Evolutionary conservation across 2,797 vertebrate species (phyloP).

Genomic region (Chrosomus eos): DNA sequence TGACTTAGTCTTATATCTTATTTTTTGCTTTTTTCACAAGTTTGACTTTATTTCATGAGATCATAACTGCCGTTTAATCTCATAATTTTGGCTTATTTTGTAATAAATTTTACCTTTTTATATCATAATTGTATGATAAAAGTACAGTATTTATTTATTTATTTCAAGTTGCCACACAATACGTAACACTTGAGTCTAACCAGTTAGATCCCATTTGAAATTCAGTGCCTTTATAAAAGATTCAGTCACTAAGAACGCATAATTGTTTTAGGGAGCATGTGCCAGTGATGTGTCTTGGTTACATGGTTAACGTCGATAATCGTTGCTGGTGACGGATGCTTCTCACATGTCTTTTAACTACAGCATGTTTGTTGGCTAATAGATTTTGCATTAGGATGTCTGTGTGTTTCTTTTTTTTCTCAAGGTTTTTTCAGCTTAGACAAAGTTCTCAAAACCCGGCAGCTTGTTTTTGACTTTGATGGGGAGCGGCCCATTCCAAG

Average conservation of each 20-base stretch:
- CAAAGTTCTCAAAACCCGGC: constrained; percentile 70
- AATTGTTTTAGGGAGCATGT: constrained; percentile 16
- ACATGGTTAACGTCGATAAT: constrained; percentile 12
- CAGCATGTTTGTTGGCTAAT: neutral
- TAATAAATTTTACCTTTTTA: neutral
- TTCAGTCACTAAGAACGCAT: constrained; percentile 15
- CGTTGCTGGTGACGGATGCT: neutral
- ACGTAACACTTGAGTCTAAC: neutral
- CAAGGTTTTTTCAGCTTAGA: constrained; percentile 71
- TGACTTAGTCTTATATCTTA: no score
- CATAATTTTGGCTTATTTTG: neutral
- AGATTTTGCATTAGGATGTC: neutral
- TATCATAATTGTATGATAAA: no score
- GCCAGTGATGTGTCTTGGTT: constrained; percentile 6
- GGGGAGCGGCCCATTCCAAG: constrained; percentile 68
- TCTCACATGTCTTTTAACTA: constrained; percentile 19
- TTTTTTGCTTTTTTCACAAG: no score
- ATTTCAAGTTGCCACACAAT: neutral
- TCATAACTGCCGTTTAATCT: neutral
- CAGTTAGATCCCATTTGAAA: constrained; percentile 4
- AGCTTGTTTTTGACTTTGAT: constrained; percentile 71
- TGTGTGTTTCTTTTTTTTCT: constrained; percentile 43
- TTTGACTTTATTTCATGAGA: no score
- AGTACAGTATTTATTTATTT: neutral
- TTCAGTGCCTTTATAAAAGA: constrained; percentile 51